A percentile compares a stretch with the other conserved stretches of the same genome.
Conservation (phyloP, 2,113 vertebrate genomes). For the Dendropsophus ebraccatus region DNA sequence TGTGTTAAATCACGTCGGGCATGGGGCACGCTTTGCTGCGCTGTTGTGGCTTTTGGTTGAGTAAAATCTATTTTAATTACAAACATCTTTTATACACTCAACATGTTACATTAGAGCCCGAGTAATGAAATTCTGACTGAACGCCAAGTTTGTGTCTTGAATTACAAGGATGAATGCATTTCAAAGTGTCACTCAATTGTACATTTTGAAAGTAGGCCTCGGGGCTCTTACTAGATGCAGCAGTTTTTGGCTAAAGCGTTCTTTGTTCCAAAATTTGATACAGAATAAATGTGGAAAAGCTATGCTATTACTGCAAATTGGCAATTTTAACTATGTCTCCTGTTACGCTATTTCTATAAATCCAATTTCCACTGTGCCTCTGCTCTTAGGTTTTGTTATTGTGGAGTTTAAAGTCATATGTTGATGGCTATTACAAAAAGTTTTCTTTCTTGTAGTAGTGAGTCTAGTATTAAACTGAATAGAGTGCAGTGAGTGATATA, state of each 20-base stretch:
- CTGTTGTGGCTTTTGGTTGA: slow-evolving; percentile 26
- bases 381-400: not conserved
- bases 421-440: not conserved
- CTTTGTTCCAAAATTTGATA: not conserved
- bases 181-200: not conserved
- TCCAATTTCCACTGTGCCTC: not conserved
- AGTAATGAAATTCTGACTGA: slow-evolving; percentile 43
- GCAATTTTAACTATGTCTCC: slow-evolving; percentile 28
- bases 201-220: not conserved
- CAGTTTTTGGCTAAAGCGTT: not conserved
- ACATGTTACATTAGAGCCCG: slow-evolving; percentile 39
- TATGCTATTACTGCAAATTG: slow-evolving; percentile 2
- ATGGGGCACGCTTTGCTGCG: not conserved
- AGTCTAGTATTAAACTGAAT: not conserved
- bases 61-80: slow-evolving; percentile 44
- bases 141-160: slow-evolving; percentile 41
- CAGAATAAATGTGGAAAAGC: not conserved
- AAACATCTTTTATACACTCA: slow-evolving; percentile 48
- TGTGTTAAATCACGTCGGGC: slow-evolving; percentile 34
- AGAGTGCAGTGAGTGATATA: too few relatives aligned
- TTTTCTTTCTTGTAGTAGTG: not conserved
- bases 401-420: slow-evolving; percentile 27
- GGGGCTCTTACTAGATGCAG: accelerated
- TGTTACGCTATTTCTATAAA: slow-evolving; percentile 34
- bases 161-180: slow-evolving; percentile 39